Percentiles rank a stretch among this genome's conserved stretches.
Evolutionary conservation across 2,113 vertebrate genomes (phyloP).

Genomic region (Sminthopsis crassicaudata): DNA sequence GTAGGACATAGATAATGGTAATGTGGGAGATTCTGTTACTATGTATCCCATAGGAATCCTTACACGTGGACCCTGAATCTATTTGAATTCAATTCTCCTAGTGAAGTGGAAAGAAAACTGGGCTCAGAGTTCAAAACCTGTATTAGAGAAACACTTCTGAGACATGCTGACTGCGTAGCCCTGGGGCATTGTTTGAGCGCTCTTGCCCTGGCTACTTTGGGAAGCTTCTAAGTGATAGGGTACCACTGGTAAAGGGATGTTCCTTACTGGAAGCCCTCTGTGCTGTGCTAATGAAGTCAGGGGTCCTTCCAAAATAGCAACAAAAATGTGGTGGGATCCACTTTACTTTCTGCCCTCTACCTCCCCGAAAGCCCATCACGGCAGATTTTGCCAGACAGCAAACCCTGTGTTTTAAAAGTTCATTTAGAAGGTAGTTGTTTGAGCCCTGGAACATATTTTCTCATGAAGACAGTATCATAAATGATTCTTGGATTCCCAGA

Average conservation of each 20-base stretch:
- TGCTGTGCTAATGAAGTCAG: not conserved
- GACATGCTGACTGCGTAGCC: not conserved
- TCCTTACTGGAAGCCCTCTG: not conserved
- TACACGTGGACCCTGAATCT: not conserved
- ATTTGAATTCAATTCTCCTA: not conserved
- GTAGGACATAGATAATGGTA: not conserved
- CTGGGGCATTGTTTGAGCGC: not conserved
- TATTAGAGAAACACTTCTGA: not conserved
- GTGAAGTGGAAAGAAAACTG: not conserved
- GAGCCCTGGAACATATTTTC: not conserved
- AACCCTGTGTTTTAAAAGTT: not conserved
- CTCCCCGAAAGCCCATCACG: not conserved
- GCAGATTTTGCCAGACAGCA: not conserved
- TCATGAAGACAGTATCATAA: not conserved
- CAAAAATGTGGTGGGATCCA: not conserved
- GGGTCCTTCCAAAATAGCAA: not conserved
- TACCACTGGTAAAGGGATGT: not conserved
- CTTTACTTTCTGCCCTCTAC: not conserved
- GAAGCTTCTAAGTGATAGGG: not conserved
- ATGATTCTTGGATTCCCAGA: not conserved
- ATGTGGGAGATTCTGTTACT: not conserved
- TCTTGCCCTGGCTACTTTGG: not conserved
- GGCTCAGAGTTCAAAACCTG: not conserved
- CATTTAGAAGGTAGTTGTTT: not conserved
- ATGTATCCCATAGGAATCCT: not conserved